A percentile compares a stretch with the other conserved stretches of the same genome.
Conservation (phyloP, 2,888 invertebrate species). For the Clusia tigrina region DNA sequence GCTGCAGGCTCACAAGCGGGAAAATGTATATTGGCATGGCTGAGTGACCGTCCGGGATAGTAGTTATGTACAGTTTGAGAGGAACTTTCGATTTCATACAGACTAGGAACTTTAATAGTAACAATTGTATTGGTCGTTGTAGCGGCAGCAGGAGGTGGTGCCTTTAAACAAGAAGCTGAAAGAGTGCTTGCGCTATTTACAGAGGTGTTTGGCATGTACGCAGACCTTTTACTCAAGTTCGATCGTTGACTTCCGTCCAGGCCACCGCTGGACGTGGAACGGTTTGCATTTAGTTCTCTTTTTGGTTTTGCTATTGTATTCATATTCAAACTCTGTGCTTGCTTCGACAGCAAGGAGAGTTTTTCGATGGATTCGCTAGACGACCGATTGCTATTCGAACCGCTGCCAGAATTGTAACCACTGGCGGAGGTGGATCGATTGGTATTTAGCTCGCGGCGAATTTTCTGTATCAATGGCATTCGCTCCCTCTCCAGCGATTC, state of each 20-base stretch:
- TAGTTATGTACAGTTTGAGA: constrained; percentile 52
- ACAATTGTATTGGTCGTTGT: constrained; percentile 36
- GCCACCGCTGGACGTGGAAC: constrained; percentile 47
- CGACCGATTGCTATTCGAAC: constrained; percentile 53
- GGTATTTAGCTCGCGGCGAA: constrained; percentile 53
- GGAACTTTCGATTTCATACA: constrained; percentile 53
- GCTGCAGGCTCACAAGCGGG: constrained; percentile 17
- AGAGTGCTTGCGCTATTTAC: constrained; percentile 23
- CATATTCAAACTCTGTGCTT: constrained; percentile 30
- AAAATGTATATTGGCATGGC: constrained; percentile 41
- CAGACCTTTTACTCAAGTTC: constrained; percentile 47
- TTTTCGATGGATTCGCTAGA: constrained; percentile 58
- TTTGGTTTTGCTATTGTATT: constrained; percentile 36
- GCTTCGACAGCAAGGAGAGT: constrained; percentile 45
- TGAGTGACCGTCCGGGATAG: constrained; percentile 38
- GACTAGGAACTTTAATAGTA: constrained; percentile 56
- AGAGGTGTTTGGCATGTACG: constrained; percentile 22
- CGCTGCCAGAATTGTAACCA: constrained; percentile 49
- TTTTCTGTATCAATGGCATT: constrained; percentile 54
- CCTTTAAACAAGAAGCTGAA: constrained; percentile 12
- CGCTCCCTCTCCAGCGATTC: constrained; percentile 48
- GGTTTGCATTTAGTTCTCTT: constrained; percentile 54
- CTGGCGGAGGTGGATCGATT: constrained; percentile 49
- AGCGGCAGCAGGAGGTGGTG: constrained; percentile 12
- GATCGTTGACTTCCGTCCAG: constrained; percentile 32